phyloP scores from a whole-genome alignment of 2,888 invertebrate species.

The Ophion ellenae region DNA sequence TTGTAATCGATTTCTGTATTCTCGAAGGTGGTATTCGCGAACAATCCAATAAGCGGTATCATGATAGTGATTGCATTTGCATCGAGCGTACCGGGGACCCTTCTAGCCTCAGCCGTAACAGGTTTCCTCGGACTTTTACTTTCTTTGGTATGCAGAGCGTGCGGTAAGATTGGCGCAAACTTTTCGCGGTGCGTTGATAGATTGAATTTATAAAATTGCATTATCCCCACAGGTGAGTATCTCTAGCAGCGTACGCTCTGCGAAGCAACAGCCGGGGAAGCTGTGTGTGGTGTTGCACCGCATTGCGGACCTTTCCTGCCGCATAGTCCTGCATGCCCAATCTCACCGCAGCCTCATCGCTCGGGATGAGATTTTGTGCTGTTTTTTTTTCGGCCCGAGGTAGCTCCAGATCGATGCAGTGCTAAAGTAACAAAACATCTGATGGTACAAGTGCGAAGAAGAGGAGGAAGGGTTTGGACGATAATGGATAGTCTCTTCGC shows the following conservation, averaged over 20 bases:
- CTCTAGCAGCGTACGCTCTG: neutral
- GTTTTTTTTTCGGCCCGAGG: neutral
- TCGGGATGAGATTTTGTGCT: neutral
- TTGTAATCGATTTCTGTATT: neutral
- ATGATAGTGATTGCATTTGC: slow-evolving; percentile 80
- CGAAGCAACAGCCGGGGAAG: slow-evolving; percentile 17
- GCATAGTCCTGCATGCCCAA: slow-evolving; percentile 16
- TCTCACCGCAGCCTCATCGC: neutral
- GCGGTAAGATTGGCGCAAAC: neutral
- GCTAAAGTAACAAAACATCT: too few species aligned
- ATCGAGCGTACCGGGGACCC: slow-evolving; percentile 75
- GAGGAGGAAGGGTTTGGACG: too few species aligned
- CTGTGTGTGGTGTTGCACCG: slow-evolving; percentile 57
- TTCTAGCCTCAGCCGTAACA: slow-evolving; percentile 75
- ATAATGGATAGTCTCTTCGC: too few species aligned
- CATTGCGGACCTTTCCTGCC: slow-evolving; percentile 69
- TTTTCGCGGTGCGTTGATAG: neutral
- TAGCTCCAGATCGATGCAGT: too few species aligned
- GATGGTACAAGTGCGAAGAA: too few species aligned
- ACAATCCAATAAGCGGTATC: slow-evolving; percentile 83
- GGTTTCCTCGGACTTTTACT: slow-evolving; percentile 78
- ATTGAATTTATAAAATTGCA: slow-evolving; percentile 55
- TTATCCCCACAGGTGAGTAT: slow-evolving; percentile 62
- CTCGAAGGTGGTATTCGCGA: slow-evolving; percentile 82
- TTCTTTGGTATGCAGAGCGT: slow-evolving; percentile 75